These are phyloP conservation scores for Drosophila pachea DNA, from an alignment of 1,140 invertebrate genomes.

Conservation along the genomic window DNA sequence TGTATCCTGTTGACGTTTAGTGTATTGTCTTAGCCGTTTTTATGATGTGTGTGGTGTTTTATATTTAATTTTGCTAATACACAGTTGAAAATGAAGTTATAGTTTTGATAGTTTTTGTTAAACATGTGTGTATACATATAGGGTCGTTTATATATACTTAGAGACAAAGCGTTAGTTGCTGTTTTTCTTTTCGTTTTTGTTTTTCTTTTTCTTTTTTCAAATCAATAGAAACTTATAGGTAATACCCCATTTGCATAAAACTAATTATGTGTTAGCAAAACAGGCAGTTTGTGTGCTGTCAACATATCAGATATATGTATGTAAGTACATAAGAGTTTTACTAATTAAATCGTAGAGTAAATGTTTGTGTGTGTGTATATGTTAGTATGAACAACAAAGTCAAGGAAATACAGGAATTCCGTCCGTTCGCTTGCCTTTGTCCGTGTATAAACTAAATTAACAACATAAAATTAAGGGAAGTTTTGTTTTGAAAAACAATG, in stretches of 20 bases:
- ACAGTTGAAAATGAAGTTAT: constrained; percentile 70
- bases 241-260: constrained; percentile 40
- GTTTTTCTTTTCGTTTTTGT: constrained; percentile 43
- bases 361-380: constrained; percentile 18
- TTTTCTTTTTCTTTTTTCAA: constrained; percentile 36
- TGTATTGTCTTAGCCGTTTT: constrained; percentile 49
- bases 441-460: constrained; percentile 51
- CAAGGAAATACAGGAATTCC: constrained; percentile 25
- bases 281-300: constrained; percentile 71
- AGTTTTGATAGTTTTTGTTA: constrained; percentile 39
- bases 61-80: constrained; percentile 69
- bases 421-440: constrained; percentile 32
- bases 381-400: constrained; percentile 24
- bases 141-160: constrained; percentile 46
- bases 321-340: constrained; percentile 55
- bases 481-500: constrained; percentile 74
- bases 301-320: constrained; percentile 35
- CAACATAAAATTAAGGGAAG: constrained; percentile 48
- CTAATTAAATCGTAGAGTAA: constrained; percentile 17
- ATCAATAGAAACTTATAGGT: constrained; percentile 52
- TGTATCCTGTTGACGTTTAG: constrained; percentile 50
- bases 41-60: constrained; percentile 35
- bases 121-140: constrained; percentile 45
- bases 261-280: constrained; percentile 48
- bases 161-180: constrained; percentile 67